These are phyloP conservation scores for Chionomys nivalis DNA, from an alignment of 2,113 vertebrate species.

Conservation along the genomic window DNA sequence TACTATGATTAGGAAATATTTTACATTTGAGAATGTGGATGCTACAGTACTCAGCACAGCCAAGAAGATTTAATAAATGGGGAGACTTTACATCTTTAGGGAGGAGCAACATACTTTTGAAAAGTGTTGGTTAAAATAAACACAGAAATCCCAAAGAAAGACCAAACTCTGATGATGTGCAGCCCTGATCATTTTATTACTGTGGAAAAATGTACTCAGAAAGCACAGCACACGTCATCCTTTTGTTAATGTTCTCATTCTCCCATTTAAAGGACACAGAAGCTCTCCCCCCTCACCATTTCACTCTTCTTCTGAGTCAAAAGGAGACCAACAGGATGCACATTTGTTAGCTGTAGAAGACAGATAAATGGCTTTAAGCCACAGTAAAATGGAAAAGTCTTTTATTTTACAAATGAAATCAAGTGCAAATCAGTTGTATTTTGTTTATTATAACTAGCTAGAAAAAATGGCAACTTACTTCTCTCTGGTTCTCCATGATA, in stretches of 20 bases:
- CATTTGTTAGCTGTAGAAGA: background rate
- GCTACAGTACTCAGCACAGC: constrained; percentile 67
- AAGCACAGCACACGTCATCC: constrained; percentile 23
- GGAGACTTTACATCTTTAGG: constrained; percentile 80
- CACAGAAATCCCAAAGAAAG: constrained; percentile 77
- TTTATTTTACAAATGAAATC: constrained; percentile 48
- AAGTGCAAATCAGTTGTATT: background rate
- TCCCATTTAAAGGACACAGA: constrained; percentile 37
- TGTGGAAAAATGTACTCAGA: constrained; percentile 75
- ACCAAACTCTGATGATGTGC: constrained; percentile 68
- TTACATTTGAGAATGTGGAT: constrained; percentile 80
- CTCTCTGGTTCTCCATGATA: background rate
- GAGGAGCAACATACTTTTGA: constrained; percentile 77
- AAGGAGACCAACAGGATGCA: background rate
- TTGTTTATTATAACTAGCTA: background rate
- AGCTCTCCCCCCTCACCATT: background rate
- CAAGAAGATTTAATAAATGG: constrained; percentile 79
- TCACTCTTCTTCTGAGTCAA: constrained; percentile 8
- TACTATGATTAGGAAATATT: constrained; percentile 77
- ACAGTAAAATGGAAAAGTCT: background rate
- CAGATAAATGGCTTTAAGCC: constrained; percentile 8
- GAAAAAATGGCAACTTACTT: background rate
- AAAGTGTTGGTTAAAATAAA: constrained; percentile 80
- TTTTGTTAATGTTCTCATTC: constrained; percentile 58
- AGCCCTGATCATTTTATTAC: constrained; percentile 76